These are phyloP conservation scores for Pyrgilauda ruficollis DNA, from an alignment of 2,113 vertebrate genomes.

Conservation along the genomic window DNA sequence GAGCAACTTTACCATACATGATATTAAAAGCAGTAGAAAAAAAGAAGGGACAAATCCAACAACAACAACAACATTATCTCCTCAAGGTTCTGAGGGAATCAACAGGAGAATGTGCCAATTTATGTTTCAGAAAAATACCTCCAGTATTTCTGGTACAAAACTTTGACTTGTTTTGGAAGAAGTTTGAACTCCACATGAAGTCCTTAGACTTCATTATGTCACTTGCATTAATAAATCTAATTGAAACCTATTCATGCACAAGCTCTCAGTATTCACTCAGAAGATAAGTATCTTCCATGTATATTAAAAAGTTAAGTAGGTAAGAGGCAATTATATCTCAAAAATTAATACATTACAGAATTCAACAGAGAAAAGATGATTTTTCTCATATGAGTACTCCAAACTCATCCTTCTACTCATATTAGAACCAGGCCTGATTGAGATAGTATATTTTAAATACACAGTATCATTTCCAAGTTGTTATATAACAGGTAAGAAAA, in stretches of 20 bases:
- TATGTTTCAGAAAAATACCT: background rate
- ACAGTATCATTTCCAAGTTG: background rate
- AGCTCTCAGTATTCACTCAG: slow-evolving; percentile 66
- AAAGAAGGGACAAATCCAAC: background rate
- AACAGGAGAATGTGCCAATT: background rate
- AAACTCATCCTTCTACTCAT: slow-evolving; percentile 65
- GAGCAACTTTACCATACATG: background rate
- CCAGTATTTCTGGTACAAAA: background rate
- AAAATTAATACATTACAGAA: slow-evolving; percentile 27
- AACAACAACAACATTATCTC: background rate
- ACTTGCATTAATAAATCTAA: background rate
- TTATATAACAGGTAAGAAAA: slow-evolving; percentile 66
- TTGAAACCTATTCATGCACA: slow-evolving; percentile 78
- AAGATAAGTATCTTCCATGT: background rate
- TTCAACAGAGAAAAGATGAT: slow-evolving; percentile 37
- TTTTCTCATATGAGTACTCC: slow-evolving; percentile 46
- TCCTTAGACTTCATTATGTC: background rate
- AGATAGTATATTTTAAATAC: slow-evolving; percentile 18
- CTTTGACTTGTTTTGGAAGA: background rate
- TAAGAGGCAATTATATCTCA: slow-evolving; percentile 23
- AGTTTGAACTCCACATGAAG: background rate
- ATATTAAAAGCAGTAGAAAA: background rate
- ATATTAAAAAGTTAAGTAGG: slow-evolving; percentile 6
- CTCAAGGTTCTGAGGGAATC: background rate
- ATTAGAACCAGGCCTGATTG: slow-evolving; percentile 79